A percentile compares a stretch with the other conserved stretches of the same genome.
phyloP scores from a whole-genome alignment of 2,888 invertebrate species.

The Polydrusus tereticollis region DNA sequence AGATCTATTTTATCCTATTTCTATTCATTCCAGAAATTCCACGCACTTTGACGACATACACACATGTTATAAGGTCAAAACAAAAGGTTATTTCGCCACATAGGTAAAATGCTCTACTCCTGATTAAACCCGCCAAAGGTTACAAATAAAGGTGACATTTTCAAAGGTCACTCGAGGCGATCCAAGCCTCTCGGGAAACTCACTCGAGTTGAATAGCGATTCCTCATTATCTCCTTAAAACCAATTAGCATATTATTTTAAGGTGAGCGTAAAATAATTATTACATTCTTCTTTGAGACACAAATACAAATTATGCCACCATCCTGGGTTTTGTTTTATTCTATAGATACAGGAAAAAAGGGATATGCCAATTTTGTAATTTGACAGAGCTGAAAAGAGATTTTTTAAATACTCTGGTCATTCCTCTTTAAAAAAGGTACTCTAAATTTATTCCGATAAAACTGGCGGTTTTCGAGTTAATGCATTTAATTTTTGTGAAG shows the following conservation, averaged over 20 bases:
- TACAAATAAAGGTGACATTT: conserved; percentile 53
- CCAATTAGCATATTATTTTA: conserved; percentile 55
- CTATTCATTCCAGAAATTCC: conserved; percentile 39
- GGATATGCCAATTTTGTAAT: too few species aligned
- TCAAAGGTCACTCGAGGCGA: conserved; percentile 52
- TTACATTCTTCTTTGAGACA: too few species aligned
- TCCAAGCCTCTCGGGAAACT: conserved; percentile 32
- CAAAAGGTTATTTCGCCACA: conserved; percentile 54
- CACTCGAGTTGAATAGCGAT: conserved; percentile 24
- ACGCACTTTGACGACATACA: conserved; percentile 42
- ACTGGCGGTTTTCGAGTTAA: too few species aligned
- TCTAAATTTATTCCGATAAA: too few species aligned
- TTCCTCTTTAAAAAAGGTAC: too few species aligned
- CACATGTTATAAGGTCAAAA: conserved; percentile 54
- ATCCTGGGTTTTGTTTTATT: too few species aligned
- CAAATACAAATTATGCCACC: too few species aligned
- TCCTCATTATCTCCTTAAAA: conserved; percentile 54
- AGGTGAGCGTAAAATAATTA: neutral
- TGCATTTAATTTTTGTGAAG: too few species aligned
- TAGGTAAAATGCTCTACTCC: conserved; percentile 53
- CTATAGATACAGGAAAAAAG: too few species aligned
- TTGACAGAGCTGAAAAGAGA: too few species aligned
- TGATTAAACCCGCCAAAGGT: conserved; percentile 56
- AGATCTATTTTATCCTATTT: conserved; percentile 21
- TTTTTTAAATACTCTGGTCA: too few species aligned